These are phyloP conservation scores for Eonycteris spelaea DNA, from an alignment of 2,113 vertebrate genomes.

Conservation along the genomic window DNA sequence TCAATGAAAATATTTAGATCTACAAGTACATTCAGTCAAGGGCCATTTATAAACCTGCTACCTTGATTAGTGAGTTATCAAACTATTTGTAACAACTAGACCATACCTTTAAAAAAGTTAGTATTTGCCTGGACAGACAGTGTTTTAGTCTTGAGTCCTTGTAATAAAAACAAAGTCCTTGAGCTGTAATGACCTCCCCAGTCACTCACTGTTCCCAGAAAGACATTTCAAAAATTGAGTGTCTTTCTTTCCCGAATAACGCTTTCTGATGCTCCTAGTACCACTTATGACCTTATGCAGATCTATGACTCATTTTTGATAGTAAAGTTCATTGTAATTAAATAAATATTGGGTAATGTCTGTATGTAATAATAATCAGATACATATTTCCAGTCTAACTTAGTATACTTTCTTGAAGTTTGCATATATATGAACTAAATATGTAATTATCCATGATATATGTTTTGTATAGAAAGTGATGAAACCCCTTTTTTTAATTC, in stretches of 20 bases:
- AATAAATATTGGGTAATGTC: not conserved
- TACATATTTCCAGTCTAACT: not conserved
- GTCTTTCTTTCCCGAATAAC: not conserved
- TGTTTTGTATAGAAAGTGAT: not conserved
- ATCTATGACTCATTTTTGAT: not conserved
- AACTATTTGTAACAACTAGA: not conserved
- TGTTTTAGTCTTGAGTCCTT: not conserved
- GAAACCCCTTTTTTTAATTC: not conserved
- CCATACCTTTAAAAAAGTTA: not conserved
- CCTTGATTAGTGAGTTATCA: not conserved
- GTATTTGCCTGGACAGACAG: not conserved
- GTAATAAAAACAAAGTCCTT: not conserved
- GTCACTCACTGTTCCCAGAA: not conserved
- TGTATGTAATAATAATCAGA: not conserved
- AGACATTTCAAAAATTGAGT: not conserved
- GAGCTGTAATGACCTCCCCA: not conserved
- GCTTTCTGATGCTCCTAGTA: not conserved
- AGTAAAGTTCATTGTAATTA: not conserved
- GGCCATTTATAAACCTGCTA: not conserved
- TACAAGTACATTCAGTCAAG: not conserved
- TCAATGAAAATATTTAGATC: not conserved
- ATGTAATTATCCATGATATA: not conserved
- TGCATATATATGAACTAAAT: not conserved
- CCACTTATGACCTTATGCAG: not conserved
- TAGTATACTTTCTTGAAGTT: not conserved